Evolutionary conservation across 1,140 invertebrate genomes (phyloP).

Genomic region (Bombus balteatus): DNA sequence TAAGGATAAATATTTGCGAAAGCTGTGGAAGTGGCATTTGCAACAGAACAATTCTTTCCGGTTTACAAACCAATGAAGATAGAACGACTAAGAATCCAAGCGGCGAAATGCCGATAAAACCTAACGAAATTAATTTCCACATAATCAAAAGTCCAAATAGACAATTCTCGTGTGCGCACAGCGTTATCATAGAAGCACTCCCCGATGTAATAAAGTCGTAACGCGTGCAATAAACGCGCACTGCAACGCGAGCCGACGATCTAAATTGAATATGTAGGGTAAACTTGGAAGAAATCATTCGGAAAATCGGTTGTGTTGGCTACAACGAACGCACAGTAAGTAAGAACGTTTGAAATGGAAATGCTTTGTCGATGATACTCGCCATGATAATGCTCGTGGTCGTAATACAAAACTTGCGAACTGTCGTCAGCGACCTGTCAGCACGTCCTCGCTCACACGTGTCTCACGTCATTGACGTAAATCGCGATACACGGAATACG

Average conservation of each 20-base stretch:
- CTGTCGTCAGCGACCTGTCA: not conserved
- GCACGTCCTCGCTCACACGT: not conserved
- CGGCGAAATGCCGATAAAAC: too few species aligned
- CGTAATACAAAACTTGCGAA: not conserved
- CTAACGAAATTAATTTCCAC: too few species aligned
- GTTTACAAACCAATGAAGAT: too few species aligned
- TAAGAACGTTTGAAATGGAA: too few species aligned
- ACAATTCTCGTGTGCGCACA: accelerated
- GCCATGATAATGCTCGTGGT: too few species aligned
- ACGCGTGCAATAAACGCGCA: conserved; percentile 8
- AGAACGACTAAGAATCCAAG: too few species aligned
- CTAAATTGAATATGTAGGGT: conserved; percentile 20
- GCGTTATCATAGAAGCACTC: not conserved
- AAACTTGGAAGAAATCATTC: conserved; percentile 3
- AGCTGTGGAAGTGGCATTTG: too few species aligned
- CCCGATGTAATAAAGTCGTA: not conserved
- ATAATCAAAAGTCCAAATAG: too few species aligned
- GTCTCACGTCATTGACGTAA: not conserved
- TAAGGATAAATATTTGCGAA: too few species aligned
- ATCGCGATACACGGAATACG: not conserved
- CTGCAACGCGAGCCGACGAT: not conserved
- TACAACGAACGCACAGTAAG: too few species aligned
- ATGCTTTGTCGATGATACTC: not conserved
- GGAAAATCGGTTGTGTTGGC: not conserved
- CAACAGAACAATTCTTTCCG: too few species aligned